These are phyloP conservation scores for Champsocephalus gunnari DNA, from an alignment of 2,797 vertebrate genomes.

Conservation along the genomic window DNA sequence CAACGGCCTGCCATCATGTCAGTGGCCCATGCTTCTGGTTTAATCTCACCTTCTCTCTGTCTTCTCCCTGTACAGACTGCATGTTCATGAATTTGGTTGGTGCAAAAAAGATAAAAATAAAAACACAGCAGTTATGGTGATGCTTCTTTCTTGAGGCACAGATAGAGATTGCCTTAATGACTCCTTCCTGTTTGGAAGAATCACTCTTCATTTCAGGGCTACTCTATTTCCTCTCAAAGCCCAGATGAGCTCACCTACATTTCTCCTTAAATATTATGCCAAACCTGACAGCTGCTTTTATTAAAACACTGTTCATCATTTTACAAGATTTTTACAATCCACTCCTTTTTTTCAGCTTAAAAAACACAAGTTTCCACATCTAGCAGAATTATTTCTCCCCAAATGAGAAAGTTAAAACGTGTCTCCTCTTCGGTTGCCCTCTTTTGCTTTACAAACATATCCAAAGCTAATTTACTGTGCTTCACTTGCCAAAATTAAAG, in stretches of 20 bases:
- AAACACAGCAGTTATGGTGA: slow-evolving; percentile 7
- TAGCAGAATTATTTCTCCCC: slow-evolving; percentile 32
- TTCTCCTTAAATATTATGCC: slow-evolving; percentile 47
- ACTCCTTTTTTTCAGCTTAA: slow-evolving; percentile 31
- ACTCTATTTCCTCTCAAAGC: slow-evolving; percentile 59
- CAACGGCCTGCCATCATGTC: slow-evolving; percentile 18
- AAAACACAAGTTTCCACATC: slow-evolving; percentile 34
- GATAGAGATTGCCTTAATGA: slow-evolving; percentile 28
- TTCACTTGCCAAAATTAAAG: slow-evolving; percentile 42
- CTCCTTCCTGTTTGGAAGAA: slow-evolving; percentile 26
- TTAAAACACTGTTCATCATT: slow-evolving; percentile 22
- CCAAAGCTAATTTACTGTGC: slow-evolving; percentile 40
- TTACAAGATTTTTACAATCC: slow-evolving; percentile 28
- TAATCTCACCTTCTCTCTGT: neutral
- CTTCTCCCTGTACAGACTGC: neutral
- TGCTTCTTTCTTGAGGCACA: slow-evolving; percentile 15
- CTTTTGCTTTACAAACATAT: slow-evolving; percentile 40
- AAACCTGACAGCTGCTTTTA: slow-evolving; percentile 40
- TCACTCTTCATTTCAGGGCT: slow-evolving; percentile 16
- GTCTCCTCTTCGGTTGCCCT: slow-evolving; percentile 7
- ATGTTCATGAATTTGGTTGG: neutral
- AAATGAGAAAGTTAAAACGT: slow-evolving; percentile 35
- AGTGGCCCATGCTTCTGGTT: slow-evolving; percentile 7
- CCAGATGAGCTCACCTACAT: slow-evolving; percentile 48
- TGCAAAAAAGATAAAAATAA: slow-evolving; percentile 7